phyloP scores from a whole-genome alignment of 2,888 invertebrate species.

The Habroteleia sp. region DNA sequence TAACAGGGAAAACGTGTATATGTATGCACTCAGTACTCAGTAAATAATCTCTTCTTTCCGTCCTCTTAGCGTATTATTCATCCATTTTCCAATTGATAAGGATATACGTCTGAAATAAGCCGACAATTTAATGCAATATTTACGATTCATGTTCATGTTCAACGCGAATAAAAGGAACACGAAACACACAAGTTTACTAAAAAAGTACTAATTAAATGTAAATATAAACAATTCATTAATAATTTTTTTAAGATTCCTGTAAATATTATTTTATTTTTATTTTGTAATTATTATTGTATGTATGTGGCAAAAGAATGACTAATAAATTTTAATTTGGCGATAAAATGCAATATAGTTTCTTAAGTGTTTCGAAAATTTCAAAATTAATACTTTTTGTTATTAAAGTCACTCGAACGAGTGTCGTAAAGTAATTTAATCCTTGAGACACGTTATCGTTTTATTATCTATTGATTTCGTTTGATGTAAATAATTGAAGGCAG shows the following conservation, averaged over 20 bases:
- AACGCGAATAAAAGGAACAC: too few relatives aligned
- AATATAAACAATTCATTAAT: too few relatives aligned
- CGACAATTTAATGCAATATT: constrained; percentile 27
- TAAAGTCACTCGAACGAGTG: background rate
- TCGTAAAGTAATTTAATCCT: constrained; percentile 12
- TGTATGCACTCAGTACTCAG: constrained; percentile 30
- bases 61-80: constrained; percentile 67
- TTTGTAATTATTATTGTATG: too few relatives aligned
- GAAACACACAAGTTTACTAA: too few relatives aligned
- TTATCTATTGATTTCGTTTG: constrained; percentile 18
- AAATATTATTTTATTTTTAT: too few relatives aligned
- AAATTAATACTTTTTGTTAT: constrained; percentile 5
- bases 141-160: background rate
- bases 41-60: constrained; percentile 62
- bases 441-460: constrained; percentile 20
- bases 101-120: constrained; percentile 70
- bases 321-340: too few relatives aligned
- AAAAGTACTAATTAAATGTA: too few relatives aligned
- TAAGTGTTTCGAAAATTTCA: constrained; percentile 9
- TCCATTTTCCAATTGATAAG: constrained; percentile 78
- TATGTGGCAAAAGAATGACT: too few relatives aligned
- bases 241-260: too few relatives aligned
- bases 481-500: constrained; percentile 18
- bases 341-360: too few relatives aligned
- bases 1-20: background rate